phyloP scores from a whole-genome alignment of 1,140 invertebrate genomes.

The Procambarus virginalis region DNA sequence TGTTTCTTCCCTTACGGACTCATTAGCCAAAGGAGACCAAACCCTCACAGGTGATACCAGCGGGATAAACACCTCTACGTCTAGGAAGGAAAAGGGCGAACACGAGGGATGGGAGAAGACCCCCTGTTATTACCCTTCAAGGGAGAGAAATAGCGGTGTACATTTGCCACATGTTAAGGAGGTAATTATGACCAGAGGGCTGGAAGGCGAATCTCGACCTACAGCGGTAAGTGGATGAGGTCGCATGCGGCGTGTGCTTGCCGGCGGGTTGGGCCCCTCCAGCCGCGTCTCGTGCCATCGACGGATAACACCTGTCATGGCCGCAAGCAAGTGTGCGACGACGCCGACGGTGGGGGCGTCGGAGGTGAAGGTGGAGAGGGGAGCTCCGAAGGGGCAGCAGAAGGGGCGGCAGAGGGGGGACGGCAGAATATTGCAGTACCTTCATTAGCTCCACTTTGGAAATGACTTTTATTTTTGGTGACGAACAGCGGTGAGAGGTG shows the following conservation, averaged over 20 bases:
- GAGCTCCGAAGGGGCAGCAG: too few relatives aligned
- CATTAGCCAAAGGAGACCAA: conserved; percentile 34
- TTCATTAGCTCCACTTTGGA: conserved; percentile 50
- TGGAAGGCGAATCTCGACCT: conserved; percentile 15
- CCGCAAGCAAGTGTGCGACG: conserved; percentile 33
- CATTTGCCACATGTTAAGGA: conserved; percentile 67
- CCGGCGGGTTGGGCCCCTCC: conserved; percentile 24
- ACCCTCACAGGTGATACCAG: neutral
- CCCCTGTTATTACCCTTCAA: neutral
- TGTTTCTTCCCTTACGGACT: conserved; percentile 60
- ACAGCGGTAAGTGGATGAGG: neutral
- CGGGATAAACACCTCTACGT: neutral
- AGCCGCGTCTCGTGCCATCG: conserved; percentile 41
- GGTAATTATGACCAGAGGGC: conserved; percentile 45
- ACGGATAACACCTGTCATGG: conserved; percentile 60
- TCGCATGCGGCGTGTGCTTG: conserved; percentile 10
- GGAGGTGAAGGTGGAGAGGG: neutral
- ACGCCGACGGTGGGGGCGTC: neutral
- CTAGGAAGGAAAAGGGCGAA: neutral
- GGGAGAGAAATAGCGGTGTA: conserved; percentile 26
- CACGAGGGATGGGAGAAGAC: too few relatives aligned
- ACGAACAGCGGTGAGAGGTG: too few relatives aligned
- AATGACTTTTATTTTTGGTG: conserved; percentile 23
- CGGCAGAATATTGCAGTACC: conserved; percentile 26
- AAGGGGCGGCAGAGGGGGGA: too few relatives aligned